Conservation (phyloP, 2,797 vertebrate species). For the Platyrinchus mystaceus region DNA sequence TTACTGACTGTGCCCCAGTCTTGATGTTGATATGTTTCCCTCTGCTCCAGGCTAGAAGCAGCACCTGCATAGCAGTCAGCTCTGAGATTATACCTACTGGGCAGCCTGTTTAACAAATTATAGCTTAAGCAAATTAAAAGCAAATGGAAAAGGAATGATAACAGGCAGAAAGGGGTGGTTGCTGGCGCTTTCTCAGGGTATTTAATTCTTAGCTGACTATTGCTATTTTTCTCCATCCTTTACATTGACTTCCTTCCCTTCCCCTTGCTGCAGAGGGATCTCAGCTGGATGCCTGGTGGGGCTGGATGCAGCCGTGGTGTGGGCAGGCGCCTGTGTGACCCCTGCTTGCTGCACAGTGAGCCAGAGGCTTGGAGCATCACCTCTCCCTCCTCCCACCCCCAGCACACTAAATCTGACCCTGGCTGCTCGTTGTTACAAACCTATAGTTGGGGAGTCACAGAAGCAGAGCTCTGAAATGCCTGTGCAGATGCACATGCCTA, state of each 20-base stretch:
- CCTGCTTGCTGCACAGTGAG: fast-evolving
- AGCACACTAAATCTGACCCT: neutral
- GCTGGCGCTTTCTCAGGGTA: neutral
- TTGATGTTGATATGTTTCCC: neutral
- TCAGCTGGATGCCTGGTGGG: neutral
- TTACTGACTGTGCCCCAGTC: neutral
- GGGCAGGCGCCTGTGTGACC: neutral
- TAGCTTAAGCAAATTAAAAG: neutral
- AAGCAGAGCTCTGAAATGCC: neutral
- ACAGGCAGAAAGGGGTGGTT: neutral
- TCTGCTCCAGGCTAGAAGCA: neutral
- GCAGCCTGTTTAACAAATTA: neutral
- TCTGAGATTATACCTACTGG: neutral
- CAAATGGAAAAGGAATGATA: neutral
- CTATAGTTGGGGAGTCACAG: fast-evolving
- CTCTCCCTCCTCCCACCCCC: neutral
- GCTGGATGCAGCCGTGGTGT: neutral
- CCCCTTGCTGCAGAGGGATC: neutral
- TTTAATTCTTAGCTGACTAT: neutral
- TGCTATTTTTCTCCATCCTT: neutral
- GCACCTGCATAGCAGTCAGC: neutral
- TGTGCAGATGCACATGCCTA: neutral
- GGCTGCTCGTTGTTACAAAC: neutral
- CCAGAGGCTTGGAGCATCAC: neutral
- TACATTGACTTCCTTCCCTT: neutral